Percentiles rank a stretch among this genome's conserved stretches.
Conservation (phyloP, 2,113 vertebrate species). For the Tetraodon nigroviridis region DNA sequence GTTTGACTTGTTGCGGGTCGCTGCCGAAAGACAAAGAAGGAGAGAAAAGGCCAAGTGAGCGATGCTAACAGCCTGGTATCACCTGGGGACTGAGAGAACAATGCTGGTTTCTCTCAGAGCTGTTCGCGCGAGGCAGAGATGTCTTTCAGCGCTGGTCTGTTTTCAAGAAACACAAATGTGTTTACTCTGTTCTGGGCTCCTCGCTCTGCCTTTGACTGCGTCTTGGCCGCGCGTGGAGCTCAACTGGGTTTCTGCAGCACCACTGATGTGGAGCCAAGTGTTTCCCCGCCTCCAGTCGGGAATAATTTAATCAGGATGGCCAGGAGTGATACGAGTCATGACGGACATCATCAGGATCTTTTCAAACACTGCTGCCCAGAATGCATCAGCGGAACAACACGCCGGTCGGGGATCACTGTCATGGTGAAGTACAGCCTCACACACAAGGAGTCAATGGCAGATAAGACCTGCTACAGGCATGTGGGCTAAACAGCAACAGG, state of each 20-base stretch:
- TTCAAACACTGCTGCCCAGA: constrained; percentile 27
- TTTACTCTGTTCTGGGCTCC: constrained; percentile 48
- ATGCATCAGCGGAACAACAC: constrained; percentile 6
- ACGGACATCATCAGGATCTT: constrained; percentile 30
- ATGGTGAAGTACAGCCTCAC: not conserved
- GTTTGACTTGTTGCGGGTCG: constrained; percentile 48
- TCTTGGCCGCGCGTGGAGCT: constrained; percentile 47
- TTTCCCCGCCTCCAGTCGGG: constrained; percentile 42
- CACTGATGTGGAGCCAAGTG: constrained; percentile 40
- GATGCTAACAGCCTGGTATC: constrained; percentile 40
- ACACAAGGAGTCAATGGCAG: constrained; percentile 17
- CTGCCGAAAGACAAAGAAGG: constrained; percentile 42
- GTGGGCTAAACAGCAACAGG: too few species aligned
- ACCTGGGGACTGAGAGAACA: constrained; percentile 40
- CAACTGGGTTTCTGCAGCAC: constrained; percentile 47
- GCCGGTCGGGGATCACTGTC: constrained; percentile 30
- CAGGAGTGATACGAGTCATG: constrained; percentile 43
- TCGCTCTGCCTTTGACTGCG: constrained; percentile 16
- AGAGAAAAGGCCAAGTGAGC: constrained; percentile 36
- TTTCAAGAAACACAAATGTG: constrained; percentile 60
- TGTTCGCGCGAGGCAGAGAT: constrained; percentile 46
- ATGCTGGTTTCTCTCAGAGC: constrained; percentile 62
- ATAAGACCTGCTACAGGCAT: not conserved
- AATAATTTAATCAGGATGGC: constrained; percentile 40
- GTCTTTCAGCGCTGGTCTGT: constrained; percentile 49